These are phyloP conservation scores for Wasmannia auropunctata DNA, from an alignment of 1,140 invertebrate genomes.

Conservation along the genomic window DNA sequence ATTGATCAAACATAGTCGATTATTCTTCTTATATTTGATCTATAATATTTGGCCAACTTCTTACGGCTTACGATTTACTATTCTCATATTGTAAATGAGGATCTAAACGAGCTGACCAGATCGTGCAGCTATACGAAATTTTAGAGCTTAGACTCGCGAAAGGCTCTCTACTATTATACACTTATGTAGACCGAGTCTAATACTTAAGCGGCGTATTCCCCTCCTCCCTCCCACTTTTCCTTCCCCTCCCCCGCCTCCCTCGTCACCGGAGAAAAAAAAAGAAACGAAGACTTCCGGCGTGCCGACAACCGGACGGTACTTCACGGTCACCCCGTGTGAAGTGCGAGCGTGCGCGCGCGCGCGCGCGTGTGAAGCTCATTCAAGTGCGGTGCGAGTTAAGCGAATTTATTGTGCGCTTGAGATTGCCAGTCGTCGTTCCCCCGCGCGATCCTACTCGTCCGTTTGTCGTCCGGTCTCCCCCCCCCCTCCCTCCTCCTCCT, in stretches of 20 bases:
- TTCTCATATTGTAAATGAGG: too few species aligned
- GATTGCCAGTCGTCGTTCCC: neutral
- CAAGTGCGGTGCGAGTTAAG: conserved; percentile 55
- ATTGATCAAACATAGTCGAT: too few species aligned
- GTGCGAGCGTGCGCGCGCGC: conserved; percentile 13
- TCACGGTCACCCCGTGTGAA: conserved; percentile 48
- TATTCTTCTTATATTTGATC: too few species aligned
- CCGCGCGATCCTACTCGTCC: conserved; percentile 7
- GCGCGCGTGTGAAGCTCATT: conserved; percentile 52
- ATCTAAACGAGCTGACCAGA: too few species aligned
- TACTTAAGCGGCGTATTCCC: neutral
- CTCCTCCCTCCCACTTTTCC: too few species aligned
- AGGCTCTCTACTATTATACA: too few species aligned
- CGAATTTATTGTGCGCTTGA: conserved; percentile 50
- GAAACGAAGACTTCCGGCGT: conserved; percentile 26
- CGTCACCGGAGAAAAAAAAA: neutral
- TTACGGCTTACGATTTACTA: too few species aligned
- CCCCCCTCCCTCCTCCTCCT: neutral
- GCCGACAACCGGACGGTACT: conserved; percentile 28
- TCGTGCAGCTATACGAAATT: too few species aligned
- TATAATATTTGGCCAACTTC: too few species aligned
- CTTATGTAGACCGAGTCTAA: neutral
- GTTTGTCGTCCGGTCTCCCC: neutral
- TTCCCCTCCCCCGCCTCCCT: neutral
- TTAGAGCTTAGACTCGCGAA: too few species aligned